Conservation (phyloP, 2,888 invertebrate genomes). For the Julus scandinavius region DNA sequence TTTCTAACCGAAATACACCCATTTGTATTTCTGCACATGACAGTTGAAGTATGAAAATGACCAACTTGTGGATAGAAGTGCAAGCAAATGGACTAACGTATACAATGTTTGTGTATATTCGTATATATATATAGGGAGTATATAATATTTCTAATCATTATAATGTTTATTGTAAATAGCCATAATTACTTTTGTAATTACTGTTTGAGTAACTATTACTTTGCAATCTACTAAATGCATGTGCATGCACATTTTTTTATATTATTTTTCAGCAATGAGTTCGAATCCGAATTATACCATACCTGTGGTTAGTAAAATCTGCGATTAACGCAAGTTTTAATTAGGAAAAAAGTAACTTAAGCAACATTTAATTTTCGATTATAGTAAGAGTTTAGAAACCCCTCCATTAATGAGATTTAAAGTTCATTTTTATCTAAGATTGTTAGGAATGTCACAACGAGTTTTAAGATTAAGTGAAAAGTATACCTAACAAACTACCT, state of each 20-base stretch:
- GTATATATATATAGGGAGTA: conserved; percentile 44
- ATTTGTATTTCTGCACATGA: neutral
- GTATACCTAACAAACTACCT: neutral
- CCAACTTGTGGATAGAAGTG: neutral
- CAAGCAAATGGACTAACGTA: neutral
- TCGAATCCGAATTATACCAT: neutral
- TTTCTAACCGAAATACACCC: neutral
- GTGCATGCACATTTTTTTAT: neutral
- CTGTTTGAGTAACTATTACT: neutral
- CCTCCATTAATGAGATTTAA: neutral
- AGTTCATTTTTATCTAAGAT: neutral
- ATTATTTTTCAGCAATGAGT: neutral
- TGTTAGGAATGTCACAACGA: neutral
- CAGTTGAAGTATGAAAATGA: neutral
- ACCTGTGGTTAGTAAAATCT: neutral
- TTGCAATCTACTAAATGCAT: neutral
- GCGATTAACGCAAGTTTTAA: neutral
- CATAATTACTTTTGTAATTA: neutral
- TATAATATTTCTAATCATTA: conserved; percentile 10
- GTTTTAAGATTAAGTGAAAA: neutral
- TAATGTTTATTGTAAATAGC: neutral
- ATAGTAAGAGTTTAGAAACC: neutral
- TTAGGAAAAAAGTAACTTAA: neutral
- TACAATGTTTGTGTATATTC: conserved; percentile 49
- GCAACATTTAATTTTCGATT: neutral